These are phyloP conservation scores for Eristalinus aeneus DNA, from an alignment of 2,888 invertebrate genomes.

Conservation along the genomic window DNA sequence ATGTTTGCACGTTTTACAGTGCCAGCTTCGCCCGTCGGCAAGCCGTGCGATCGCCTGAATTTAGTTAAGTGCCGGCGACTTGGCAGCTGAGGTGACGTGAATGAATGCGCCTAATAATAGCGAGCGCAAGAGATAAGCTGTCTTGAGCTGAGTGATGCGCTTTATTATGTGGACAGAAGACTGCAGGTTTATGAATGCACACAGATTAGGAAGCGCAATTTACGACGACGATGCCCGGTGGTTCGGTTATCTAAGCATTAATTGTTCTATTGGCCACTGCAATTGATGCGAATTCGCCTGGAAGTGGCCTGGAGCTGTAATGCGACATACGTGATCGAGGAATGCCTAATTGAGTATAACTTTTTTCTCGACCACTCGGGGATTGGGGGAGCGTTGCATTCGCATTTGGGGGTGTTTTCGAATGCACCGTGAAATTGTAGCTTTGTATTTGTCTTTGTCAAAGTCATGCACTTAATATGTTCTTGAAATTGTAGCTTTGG, in stretches of 20 bases:
- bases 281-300: not conserved
- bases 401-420: not conserved
- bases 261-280: not conserved
- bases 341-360: not conserved
- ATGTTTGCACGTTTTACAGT: slow-evolving; percentile 28
- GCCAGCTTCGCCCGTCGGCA: slow-evolving; percentile 4
- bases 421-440: not conserved
- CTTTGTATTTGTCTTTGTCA: too few species aligned
- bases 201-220: slow-evolving; percentile 13
- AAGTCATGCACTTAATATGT: too few species aligned
- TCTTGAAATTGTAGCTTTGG: too few species aligned
- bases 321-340: not conserved
- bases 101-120: not conserved
- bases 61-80: not conserved
- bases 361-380: not conserved
- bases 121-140: not conserved
- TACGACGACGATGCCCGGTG: slow-evolving; percentile 1
- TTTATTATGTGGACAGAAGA: not conserved
- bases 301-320: not conserved
- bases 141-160: not conserved
- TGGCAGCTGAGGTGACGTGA: slow-evolving; percentile 15
- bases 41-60: slow-evolving; percentile 30
- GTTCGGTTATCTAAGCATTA: not conserved
- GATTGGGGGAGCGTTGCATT: not conserved
- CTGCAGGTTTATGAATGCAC: not conserved